These are phyloP conservation scores for Mola mola DNA, from an alignment of 2,113 vertebrate genomes.

Conservation along the genomic window DNA sequence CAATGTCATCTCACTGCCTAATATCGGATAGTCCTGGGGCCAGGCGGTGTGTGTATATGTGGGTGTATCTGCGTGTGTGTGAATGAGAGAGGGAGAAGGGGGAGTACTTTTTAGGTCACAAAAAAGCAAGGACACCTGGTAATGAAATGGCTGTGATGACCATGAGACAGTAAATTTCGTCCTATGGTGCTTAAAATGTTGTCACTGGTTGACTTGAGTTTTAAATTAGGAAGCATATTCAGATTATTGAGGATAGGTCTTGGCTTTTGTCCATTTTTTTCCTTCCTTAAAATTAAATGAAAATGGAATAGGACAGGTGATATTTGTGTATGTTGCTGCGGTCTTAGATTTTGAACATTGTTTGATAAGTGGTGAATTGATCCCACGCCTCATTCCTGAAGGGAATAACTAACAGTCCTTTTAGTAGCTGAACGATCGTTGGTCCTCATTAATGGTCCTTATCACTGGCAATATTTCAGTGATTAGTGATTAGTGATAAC, in stretches of 20 bases:
- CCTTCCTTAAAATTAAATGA: too few relatives aligned
- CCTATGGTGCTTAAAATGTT: slow-evolving; percentile 46
- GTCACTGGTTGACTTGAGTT: slow-evolving; percentile 21
- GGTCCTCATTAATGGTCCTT: slow-evolving; percentile 33
- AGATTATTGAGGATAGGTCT: slow-evolving; percentile 30
- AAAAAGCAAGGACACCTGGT: slow-evolving; percentile 78
- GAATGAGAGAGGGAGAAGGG: neutral
- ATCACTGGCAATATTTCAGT: slow-evolving; percentile 35
- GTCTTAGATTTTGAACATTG: too few relatives aligned
- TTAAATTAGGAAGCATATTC: slow-evolving; percentile 27
- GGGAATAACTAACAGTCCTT: slow-evolving; percentile 1
- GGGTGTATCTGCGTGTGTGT: slow-evolving; percentile 7
- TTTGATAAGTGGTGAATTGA: slow-evolving; percentile 8
- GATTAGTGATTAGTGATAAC: too few relatives aligned
- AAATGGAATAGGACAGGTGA: too few relatives aligned
- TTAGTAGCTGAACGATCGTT: slow-evolving; percentile 27
- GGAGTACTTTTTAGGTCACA: slow-evolving; percentile 75
- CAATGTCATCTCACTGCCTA: slow-evolving; percentile 80
- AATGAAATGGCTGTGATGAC: slow-evolving; percentile 64
- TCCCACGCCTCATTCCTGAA: slow-evolving; percentile 13
- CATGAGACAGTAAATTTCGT: slow-evolving; percentile 53
- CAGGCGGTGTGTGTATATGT: slow-evolving; percentile 18
- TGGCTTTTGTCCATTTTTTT: too few relatives aligned
- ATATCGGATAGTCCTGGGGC: slow-evolving; percentile 81
- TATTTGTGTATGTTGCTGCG: too few relatives aligned